phyloP scores from a whole-genome alignment of 2,113 vertebrate species.

The Zapornia atra region DNA sequence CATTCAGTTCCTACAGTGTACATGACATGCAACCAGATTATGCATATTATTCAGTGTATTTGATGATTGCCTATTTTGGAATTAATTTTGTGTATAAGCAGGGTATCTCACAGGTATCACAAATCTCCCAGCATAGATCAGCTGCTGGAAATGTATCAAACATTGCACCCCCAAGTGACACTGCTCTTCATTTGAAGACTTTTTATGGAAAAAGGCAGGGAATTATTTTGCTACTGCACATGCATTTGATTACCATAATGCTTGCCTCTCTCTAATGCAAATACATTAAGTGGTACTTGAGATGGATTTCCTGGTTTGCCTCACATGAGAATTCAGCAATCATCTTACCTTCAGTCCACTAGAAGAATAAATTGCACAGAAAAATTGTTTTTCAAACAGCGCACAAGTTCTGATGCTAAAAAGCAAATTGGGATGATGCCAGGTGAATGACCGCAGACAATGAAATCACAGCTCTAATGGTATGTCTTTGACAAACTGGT shows the following conservation, averaged over 20 bases:
- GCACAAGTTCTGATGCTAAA: not conserved
- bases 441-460: not conserved
- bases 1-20: not conserved
- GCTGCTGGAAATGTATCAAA: not conserved
- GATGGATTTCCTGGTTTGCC: constrained; percentile 19
- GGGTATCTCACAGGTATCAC: not conserved
- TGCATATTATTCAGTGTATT: not conserved
- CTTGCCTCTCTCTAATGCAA: constrained; percentile 20
- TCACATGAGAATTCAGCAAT: not conserved
- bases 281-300: not conserved
- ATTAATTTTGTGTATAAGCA: constrained; percentile 5
- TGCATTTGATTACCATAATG: not conserved
- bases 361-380: constrained; percentile 5
- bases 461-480: not conserved
- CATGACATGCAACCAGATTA: not conserved
- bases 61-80: constrained; percentile 6
- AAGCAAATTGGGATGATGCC: not conserved
- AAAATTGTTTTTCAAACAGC: not conserved
- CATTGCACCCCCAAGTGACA: not conserved
- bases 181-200: not conserved
- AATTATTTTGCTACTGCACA: not conserved
- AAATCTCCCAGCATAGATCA: not conserved
- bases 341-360: not conserved
- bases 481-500: not conserved
- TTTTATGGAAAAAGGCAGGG: not conserved